phyloP scores from a whole-genome alignment of 1,140 invertebrate genomes.

The Lordiphosa stackelbergi region DNA sequence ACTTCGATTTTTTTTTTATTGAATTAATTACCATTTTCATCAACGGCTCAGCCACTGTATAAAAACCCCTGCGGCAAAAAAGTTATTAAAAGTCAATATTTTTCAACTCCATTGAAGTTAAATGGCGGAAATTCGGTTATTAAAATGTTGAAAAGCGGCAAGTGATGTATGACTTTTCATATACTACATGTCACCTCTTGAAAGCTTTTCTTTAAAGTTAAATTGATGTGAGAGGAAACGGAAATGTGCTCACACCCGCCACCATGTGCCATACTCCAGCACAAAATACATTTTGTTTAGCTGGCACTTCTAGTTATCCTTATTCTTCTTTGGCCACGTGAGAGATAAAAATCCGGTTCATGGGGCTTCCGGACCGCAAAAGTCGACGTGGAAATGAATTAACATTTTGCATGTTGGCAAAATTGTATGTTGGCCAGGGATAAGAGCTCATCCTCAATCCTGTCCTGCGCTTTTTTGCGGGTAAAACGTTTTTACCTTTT shows the following conservation, averaged over 20 bases:
- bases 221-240: slow-evolving; percentile 35
- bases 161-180: slow-evolving; percentile 53
- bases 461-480: slow-evolving; percentile 29
- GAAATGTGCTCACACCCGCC: slow-evolving; percentile 53
- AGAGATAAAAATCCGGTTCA: slow-evolving; percentile 66
- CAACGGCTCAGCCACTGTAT: slow-evolving; percentile 36
- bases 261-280: slow-evolving; percentile 22
- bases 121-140: slow-evolving; percentile 70
- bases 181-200: neutral
- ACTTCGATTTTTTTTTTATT: slow-evolving; percentile 17
- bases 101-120: slow-evolving; percentile 50
- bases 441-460: slow-evolving; percentile 14
- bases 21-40: slow-evolving; percentile 37
- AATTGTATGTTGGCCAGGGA: slow-evolving; percentile 24
- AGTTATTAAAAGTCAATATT: slow-evolving; percentile 69
- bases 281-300: slow-evolving; percentile 47
- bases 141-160: slow-evolving; percentile 35
- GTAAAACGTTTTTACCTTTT: slow-evolving; percentile 43
- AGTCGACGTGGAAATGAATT: slow-evolving; percentile 63
- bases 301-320: slow-evolving; percentile 28
- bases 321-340: slow-evolving; percentile 24
- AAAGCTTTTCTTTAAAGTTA: slow-evolving; percentile 5
- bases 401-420: slow-evolving; percentile 67
- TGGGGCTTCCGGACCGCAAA: slow-evolving; percentile 29
- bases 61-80: slow-evolving; percentile 24